Evolutionary conservation across 2,888 invertebrate genomes (phyloP).

Genomic region (Rhodophaea formosa): DNA sequence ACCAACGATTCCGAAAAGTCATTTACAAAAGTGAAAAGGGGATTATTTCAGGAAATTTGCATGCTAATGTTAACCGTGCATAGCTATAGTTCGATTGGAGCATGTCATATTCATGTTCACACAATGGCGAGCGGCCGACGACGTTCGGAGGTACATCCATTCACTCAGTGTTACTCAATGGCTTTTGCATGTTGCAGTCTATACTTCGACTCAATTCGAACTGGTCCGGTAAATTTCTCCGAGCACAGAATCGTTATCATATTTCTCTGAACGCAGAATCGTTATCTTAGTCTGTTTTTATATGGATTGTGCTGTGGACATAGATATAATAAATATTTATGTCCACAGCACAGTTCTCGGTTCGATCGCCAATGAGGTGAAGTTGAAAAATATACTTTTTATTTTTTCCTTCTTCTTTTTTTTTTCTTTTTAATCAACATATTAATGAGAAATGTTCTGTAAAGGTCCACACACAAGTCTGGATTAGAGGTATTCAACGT

Average conservation of each 20-base stretch:
- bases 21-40: slow-evolving; percentile 7
- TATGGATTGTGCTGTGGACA: too few species aligned
- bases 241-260: slow-evolving; percentile 33
- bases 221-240: slow-evolving; percentile 42
- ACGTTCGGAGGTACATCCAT: slow-evolving; percentile 46
- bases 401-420: too few species aligned
- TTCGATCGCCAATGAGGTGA: too few species aligned
- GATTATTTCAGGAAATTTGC: slow-evolving; percentile 12
- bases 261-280: too few species aligned
- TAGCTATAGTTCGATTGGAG: slow-evolving; percentile 35
- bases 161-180: slow-evolving; percentile 55
- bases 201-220: slow-evolving; percentile 38
- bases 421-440: too few species aligned
- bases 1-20: not conserved
- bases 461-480: too few species aligned
- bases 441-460: too few species aligned
- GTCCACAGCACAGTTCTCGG: too few species aligned
- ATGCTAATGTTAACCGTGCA: slow-evolving; percentile 15
- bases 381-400: too few species aligned
- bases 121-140: slow-evolving; percentile 41
- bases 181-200: slow-evolving; percentile 67
- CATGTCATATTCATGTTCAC: slow-evolving; percentile 44
- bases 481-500: too few species aligned
- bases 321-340: too few species aligned
- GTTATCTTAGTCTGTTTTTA: too few species aligned